These are phyloP conservation scores for Yponomeuta cagnagella DNA, from an alignment of 2,888 invertebrate species.

Conservation along the genomic window DNA sequence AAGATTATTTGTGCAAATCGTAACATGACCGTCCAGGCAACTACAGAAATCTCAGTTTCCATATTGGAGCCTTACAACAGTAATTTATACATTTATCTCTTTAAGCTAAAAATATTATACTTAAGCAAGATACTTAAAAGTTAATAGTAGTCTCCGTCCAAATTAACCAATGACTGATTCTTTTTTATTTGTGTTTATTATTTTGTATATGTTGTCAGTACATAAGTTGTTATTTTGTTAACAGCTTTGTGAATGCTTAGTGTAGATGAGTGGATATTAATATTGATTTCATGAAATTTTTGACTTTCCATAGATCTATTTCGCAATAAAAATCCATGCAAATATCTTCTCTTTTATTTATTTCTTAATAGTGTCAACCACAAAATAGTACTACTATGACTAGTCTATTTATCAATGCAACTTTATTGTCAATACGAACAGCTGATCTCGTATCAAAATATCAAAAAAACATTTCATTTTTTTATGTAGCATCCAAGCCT, in stretches of 20 bases:
- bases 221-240: conserved; percentile 38
- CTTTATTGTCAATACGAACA: no score
- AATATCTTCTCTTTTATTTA: conserved; percentile 13
- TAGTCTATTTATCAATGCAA: no score
- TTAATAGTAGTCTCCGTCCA: conserved; percentile 65
- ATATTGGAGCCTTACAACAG: not conserved
- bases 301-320: conserved; percentile 54
- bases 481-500: no score
- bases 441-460: no score
- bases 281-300: conserved; percentile 33
- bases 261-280: conserved; percentile 42
- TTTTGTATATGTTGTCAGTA: conserved; percentile 26
- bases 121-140: conserved; percentile 48
- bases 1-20: not conserved
- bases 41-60: not conserved
- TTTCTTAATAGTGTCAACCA: not conserved
- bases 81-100: not conserved
- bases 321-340: conserved; percentile 49
- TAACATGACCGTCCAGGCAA: conserved; percentile 8
- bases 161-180: conserved; percentile 69
- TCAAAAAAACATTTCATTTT: no score
- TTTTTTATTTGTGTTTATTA: conserved; percentile 46
- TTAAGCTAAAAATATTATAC: not conserved
- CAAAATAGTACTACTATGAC: no score
- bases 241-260: conserved; percentile 32